These are phyloP conservation scores for Anticlea derivata DNA, from an alignment of 2,888 invertebrate species.

Conservation along the genomic window DNA sequence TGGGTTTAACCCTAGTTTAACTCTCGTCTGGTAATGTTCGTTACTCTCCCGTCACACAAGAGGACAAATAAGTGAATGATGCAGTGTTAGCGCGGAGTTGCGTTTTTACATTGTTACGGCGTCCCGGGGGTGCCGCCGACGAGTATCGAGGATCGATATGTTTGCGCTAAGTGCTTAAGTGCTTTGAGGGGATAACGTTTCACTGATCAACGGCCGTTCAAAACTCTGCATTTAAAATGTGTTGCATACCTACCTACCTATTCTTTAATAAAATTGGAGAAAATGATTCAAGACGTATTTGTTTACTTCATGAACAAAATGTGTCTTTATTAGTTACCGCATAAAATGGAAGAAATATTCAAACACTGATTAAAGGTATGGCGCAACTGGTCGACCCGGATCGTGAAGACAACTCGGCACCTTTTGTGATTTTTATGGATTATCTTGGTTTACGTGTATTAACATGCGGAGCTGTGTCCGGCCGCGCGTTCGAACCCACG, in stretches of 20 bases:
- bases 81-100: constrained; percentile 60
- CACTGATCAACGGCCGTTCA: constrained; percentile 62
- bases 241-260: not conserved
- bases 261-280: too few relatives aligned
- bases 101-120: constrained; percentile 75
- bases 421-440: constrained; percentile 79
- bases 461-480: constrained; percentile 74
- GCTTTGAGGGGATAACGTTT: constrained; percentile 75
- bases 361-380: constrained; percentile 38
- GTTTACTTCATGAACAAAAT: not conserved
- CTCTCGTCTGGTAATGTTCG: constrained; percentile 53
- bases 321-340: not conserved
- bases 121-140: constrained; percentile 70
- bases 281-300: too few relatives aligned
- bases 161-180: constrained; percentile 81
- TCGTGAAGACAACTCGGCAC: constrained; percentile 78
- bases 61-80: constrained; percentile 71
- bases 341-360: constrained; percentile 20
- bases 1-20: constrained; percentile 73
- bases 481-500: constrained; percentile 61
- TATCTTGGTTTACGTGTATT: constrained; percentile 78
- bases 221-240: constrained; percentile 49
- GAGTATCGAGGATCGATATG: constrained; percentile 78
- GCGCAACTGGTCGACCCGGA: constrained; percentile 51
- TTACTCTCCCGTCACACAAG: constrained; percentile 55